phyloP scores from a whole-genome alignment of 2,888 invertebrate genomes.

The Eupithecia inturbata region DNA sequence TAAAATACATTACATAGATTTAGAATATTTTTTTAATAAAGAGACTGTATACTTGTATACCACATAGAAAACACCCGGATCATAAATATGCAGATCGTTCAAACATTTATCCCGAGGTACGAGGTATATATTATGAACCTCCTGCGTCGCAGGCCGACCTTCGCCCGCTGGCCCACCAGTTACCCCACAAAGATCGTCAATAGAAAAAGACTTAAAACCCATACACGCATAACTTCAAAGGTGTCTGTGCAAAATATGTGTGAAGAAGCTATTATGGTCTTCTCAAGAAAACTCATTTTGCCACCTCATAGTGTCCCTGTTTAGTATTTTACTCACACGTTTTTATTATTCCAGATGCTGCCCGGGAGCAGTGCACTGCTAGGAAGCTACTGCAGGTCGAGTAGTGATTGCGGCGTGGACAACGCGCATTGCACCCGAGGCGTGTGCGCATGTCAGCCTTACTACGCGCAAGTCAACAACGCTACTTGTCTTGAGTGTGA shows the following conservation, averaged over 20 bases:
- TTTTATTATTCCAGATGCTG: conserved; percentile 59
- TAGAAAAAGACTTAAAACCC: neutral
- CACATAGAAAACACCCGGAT: neutral
- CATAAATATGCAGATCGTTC: neutral
- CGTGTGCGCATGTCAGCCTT: conserved; percentile 91
- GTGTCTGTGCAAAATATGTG: neutral
- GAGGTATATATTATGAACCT: neutral
- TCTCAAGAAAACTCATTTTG: neutral
- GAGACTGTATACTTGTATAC: no score
- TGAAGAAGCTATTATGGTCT: neutral
- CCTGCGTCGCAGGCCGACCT: neutral
- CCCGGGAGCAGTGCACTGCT: conserved; percentile 68
- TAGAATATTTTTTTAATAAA: neutral
- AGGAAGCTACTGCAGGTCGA: conserved; percentile 86
- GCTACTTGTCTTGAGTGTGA: conserved; percentile 93
- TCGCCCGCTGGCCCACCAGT: neutral
- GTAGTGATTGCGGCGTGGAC: conserved; percentile 86
- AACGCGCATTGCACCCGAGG: conserved; percentile 88
- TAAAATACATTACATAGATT: no score
- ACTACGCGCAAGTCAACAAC: conserved; percentile 90
- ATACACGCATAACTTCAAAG: neutral
- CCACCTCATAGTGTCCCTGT: neutral
- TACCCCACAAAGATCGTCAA: neutral
- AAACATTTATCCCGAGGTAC: neutral
- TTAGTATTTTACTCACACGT: conserved; percentile 7